These are phyloP conservation scores for Helicoverpa armigera DNA, from an alignment of 1,140 invertebrate species.

Conservation along the genomic window DNA sequence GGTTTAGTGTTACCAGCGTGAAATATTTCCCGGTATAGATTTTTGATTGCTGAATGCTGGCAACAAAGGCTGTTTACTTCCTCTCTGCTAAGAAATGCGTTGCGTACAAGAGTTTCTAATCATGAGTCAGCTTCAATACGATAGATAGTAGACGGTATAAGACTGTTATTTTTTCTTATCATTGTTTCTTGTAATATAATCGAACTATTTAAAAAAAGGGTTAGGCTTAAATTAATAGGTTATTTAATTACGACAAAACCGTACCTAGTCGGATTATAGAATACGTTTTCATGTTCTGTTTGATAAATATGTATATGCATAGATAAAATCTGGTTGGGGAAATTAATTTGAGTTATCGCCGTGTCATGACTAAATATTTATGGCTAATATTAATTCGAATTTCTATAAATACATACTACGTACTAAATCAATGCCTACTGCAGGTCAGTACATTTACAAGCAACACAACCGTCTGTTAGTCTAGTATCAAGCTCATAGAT, in stretches of 20 bases:
- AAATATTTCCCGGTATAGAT: slow-evolving; percentile 36
- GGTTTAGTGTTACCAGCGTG: slow-evolving; percentile 42
- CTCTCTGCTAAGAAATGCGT: slow-evolving; percentile 27
- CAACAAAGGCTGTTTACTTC: slow-evolving; percentile 26
- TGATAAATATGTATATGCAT: no score
- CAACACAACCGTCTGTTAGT: background rate
- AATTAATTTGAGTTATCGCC: no score
- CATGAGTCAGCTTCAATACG: slow-evolving; percentile 8
- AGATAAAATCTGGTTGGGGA: no score
- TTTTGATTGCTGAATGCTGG: slow-evolving; percentile 25
- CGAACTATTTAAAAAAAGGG: no score
- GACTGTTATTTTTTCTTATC: background rate
- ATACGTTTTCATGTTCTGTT: no score
- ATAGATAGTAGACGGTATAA: background rate
- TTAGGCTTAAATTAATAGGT: no score
- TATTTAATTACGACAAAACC: no score
- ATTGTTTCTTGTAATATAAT: background rate
- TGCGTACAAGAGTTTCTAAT: slow-evolving; percentile 35
- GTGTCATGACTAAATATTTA: no score
- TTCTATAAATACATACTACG: background rate
- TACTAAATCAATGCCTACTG: background rate
- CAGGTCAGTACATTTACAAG: background rate
- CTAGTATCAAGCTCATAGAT: background rate
- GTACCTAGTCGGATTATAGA: no score
- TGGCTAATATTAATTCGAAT: no score